phyloP scores from a whole-genome alignment of 2,888 invertebrate species.

The Taphrorychus bicolor region DNA sequence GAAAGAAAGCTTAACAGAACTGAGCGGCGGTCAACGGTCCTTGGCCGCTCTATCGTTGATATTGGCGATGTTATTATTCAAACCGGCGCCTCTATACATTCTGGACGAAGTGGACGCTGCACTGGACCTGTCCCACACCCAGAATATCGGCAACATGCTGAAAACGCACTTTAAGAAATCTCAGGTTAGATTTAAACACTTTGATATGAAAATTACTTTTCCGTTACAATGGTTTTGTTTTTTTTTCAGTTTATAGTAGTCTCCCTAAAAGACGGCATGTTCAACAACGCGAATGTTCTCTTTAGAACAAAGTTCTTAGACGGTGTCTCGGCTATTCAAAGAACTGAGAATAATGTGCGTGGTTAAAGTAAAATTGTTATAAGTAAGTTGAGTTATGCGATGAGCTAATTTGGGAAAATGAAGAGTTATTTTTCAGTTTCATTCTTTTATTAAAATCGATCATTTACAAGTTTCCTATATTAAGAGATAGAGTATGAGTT shows the following conservation, averaged over 20 bases:
- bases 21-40: slow-evolving; percentile 97
- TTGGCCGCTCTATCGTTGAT: slow-evolving; percentile 95
- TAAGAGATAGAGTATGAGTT: no score
- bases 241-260: slow-evolving; percentile 92
- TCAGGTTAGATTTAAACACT: slow-evolving; percentile 67
- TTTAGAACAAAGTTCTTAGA: slow-evolving; percentile 95
- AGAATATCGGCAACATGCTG: slow-evolving; percentile 97
- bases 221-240: no score
- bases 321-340: slow-evolving; percentile 88
- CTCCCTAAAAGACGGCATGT: slow-evolving; percentile 98
- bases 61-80: slow-evolving; percentile 94
- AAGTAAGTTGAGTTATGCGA: no score
- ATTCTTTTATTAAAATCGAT: no score
- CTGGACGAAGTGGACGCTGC: slow-evolving; percentile 99
- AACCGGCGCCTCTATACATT: slow-evolving; percentile 98
- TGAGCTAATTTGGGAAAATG: no score
- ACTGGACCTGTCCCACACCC: slow-evolving; percentile 96
- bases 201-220: slow-evolving; percentile 4
- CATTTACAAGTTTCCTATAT: no score
- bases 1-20: slow-evolving; percentile 95
- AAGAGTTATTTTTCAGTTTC: no score
- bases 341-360: slow-evolving; percentile 67
- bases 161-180: slow-evolving; percentile 88
- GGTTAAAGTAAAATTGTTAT: no score
- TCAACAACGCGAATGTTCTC: slow-evolving; percentile 97